These are phyloP conservation scores for Drosophila parvula DNA, from an alignment of 1,140 invertebrate genomes.

Conservation along the genomic window DNA sequence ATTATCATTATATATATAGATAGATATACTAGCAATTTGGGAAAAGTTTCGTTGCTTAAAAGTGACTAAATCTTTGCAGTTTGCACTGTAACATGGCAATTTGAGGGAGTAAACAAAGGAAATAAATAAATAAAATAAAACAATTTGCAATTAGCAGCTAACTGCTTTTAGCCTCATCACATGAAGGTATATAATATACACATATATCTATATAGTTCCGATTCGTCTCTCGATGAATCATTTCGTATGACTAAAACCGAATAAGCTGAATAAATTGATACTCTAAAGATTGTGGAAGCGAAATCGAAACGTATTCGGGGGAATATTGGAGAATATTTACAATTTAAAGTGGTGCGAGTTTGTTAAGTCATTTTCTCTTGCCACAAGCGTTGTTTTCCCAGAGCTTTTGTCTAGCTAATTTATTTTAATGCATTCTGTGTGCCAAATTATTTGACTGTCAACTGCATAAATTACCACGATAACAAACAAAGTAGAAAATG, in stretches of 20 bases:
- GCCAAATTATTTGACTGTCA: constrained; percentile 51
- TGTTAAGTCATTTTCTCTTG: neutral
- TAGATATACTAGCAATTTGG: constrained; percentile 6
- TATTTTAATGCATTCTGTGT: constrained; percentile 51
- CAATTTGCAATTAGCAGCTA: constrained; percentile 66
- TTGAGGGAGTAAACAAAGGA: constrained; percentile 39
- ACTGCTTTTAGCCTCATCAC: constrained; percentile 33
- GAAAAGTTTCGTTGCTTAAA: constrained; percentile 19
- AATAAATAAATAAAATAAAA: constrained; percentile 23
- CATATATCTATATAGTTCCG: constrained; percentile 28
- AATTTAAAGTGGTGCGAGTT: constrained; percentile 7
- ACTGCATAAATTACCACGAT: constrained; percentile 51
- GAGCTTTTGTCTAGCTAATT: constrained; percentile 29
- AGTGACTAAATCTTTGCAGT: constrained; percentile 29
- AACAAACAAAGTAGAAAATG: constrained; percentile 22
- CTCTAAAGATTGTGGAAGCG: constrained; percentile 1
- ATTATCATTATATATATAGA: constrained; percentile 3
- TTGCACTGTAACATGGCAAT: constrained; percentile 50
- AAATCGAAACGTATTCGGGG: neutral
- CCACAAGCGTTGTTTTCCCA: constrained; percentile 15
- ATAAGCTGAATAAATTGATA: constrained; percentile 17
- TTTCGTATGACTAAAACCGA: constrained; percentile 34
- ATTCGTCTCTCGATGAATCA: constrained; percentile 56
- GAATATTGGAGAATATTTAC: neutral
- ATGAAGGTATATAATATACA: constrained; percentile 18